Base-by-base conservation (phyloP, 1,140 invertebrate genomes). In the Paralvinella palmiformis region DNA sequence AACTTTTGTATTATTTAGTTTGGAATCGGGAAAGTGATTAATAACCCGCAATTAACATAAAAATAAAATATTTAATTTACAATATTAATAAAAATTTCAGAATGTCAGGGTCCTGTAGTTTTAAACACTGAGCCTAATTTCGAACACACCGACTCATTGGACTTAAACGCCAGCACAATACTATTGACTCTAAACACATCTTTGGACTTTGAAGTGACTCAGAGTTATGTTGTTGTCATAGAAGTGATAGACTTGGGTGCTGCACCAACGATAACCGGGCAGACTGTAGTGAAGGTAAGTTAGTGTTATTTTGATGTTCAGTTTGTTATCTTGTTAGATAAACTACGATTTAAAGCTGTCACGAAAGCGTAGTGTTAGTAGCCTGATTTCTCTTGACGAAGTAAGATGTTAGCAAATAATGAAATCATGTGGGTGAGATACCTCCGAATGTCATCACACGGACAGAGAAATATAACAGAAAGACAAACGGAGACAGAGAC, bases 151-250 rank as follows among this genome's bases (percentile, higher is more conserved):
- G 66, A 69, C 32, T 57, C 62, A 0, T 71, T 71, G 44, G 65
- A 33, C 36, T n/a, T 72, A 0, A 63, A 33, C 32, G 70, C 71
- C 10, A 31, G 50, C 13, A 55, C 50, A 53, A 69, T 62, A 17
- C 59, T 72, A 32, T 59, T 72, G 22, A 72, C 66, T 5, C 57
- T 72, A 20, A 63, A 53, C 17, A 41, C 56, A n/a, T 29, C 52
- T n/a, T 50, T 72, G 6, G 71, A 72, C 48, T 71, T 61, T 20
- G 71, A 72, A 52, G 66, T 67, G 6, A 58, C 41, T 10, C 52
- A 50, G 17, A 24, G 33, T 1, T 72, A 71, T 50, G 53, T n/a
- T 41, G 48, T 72, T 15, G 63, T 66, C 0, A 48, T 72, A 37
- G 48, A 65, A 20, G 61, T 70, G 10, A 61, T 68, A 15, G 69